Evolutionary conservation across 2,888 invertebrate species (phyloP).

Genomic region (Lucinisca nassula): DNA sequence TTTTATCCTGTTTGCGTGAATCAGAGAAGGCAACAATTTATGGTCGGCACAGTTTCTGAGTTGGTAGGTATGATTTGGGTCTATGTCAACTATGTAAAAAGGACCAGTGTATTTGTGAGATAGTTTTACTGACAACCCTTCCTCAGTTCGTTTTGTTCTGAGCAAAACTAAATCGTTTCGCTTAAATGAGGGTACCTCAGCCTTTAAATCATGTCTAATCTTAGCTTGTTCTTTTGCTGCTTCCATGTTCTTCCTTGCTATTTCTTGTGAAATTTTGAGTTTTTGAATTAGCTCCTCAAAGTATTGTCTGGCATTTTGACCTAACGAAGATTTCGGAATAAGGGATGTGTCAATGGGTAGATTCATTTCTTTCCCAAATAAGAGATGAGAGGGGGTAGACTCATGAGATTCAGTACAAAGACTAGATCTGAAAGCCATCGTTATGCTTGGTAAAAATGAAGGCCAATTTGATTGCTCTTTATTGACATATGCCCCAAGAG

Average conservation of each 20-base stretch:
- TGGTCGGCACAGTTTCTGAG: background rate
- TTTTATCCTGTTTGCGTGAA: conserved; percentile 41
- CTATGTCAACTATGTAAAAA: background rate
- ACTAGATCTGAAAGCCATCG: conserved; percentile 34
- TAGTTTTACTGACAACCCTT: conserved; percentile 34
- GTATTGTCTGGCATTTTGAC: conserved; percentile 12
- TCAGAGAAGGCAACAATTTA: conserved; percentile 14
- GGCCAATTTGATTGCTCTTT: conserved; percentile 45
- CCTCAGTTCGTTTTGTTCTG: background rate
- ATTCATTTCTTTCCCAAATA: conserved; percentile 45
- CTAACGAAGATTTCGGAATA: background rate
- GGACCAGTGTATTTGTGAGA: conserved; percentile 23
- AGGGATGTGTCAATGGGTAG: conserved; percentile 28
- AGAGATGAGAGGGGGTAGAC: conserved; percentile 5
- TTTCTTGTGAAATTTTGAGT: conserved; percentile 7
- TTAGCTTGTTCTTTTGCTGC: conserved; percentile 20
- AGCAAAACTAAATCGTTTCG: conserved; percentile 26
- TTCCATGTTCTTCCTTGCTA: conserved; percentile 30
- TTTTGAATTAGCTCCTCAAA: conserved; percentile 19
- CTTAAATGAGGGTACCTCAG: conserved; percentile 15
- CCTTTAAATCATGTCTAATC: conserved; percentile 27
- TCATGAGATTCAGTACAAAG: conserved; percentile 23
- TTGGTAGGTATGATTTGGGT: conserved; percentile 36
- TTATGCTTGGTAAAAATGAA: conserved; percentile 22
- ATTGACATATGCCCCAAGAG: background rate